Evolutionary conservation across 2,888 invertebrate species (phyloP), one percentile per base, ranked within the genome.

Genomic region (Oligia strigilis): DNA sequence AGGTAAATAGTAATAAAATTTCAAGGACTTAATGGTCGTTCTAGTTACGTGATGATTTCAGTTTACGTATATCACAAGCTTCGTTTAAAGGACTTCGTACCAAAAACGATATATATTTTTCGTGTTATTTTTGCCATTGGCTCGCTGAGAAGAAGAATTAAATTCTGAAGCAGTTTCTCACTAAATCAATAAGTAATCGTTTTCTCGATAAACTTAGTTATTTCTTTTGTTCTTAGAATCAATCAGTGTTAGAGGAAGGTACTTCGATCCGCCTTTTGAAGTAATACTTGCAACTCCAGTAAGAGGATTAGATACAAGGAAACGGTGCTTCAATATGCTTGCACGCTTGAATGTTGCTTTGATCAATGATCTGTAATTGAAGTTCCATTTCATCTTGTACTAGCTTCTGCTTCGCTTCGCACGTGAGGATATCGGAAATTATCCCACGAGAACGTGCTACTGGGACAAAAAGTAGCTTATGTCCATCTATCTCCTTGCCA

Each of bases 251-350:
- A 29, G 9, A 49, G 14, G n/a, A n/a, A 36, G 0, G 46, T 36
- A 52, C 29, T 64, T 49, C n/a, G 40, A 62, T 49, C 11, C 36
- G 13, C 8, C 52, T 62, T 49, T 58, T 43, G 60, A 40, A 46
- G 36, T 17, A 43, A n/a, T 55, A 78, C 17, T 70, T 40, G 58
- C 9, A 36, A n/a, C n/a, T n/a, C n/a, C 4, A 52, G 19, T 43
- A 80, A 67, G 52, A 73, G 36, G 72, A 80, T 69, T 79, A 46
- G 19, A 55, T 69, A 64, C 46, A 14, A 23, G 52, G 80, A 64
- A 79, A 69, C 58, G 17, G 23, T 79, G 14, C 65, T 49, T 46
- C 49, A 62, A 69, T 65, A 23, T 69, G 58, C 40, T 80, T 69
- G 55, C 36, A 55, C 13, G 11, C 36, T 64, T 73, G 17, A 72